phyloP scores from a whole-genome alignment of 2,113 vertebrate species.

The Pithys albifrons region DNA sequence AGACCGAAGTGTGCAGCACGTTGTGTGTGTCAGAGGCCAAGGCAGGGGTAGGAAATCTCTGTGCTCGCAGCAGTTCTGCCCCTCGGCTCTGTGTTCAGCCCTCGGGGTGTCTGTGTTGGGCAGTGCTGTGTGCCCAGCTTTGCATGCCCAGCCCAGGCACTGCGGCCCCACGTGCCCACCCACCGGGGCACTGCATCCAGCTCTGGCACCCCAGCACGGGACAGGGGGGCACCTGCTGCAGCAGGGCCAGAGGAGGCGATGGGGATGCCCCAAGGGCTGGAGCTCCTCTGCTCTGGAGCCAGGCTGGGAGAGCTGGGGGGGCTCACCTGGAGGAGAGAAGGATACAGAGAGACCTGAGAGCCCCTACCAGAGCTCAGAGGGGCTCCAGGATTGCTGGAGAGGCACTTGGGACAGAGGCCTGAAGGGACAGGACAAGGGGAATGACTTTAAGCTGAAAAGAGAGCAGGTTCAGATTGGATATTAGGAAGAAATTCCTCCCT shows the following conservation, averaged over 20 bases:
- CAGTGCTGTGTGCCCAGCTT: too few relatives aligned
- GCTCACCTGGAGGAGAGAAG: not conserved
- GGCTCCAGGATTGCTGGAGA: not conserved
- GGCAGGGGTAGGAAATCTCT: not conserved
- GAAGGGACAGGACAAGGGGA: not conserved
- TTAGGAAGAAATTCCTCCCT: not conserved
- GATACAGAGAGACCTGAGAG: fast-evolving
- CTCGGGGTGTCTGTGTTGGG: fast-evolving
- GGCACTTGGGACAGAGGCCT: not conserved
- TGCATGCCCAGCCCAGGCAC: not conserved
- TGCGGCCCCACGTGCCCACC: fast-evolving
- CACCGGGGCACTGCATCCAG: not conserved
- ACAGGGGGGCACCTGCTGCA: not conserved
- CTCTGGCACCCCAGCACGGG: not conserved
- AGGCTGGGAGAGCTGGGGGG: not conserved
- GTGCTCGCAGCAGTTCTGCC: not conserved
- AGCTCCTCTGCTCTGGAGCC: not conserved
- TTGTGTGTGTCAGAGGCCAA: not conserved
- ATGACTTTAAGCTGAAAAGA: not conserved
- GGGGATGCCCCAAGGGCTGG: not conserved
- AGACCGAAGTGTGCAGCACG: not conserved
- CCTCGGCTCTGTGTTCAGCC: not conserved
- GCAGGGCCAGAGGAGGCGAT: not conserved
- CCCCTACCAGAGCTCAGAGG: not conserved
- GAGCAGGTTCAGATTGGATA: not conserved